These are phyloP conservation scores for Octodonta nipae DNA, from an alignment of 2,888 invertebrate genomes.

Conservation along the genomic window DNA sequence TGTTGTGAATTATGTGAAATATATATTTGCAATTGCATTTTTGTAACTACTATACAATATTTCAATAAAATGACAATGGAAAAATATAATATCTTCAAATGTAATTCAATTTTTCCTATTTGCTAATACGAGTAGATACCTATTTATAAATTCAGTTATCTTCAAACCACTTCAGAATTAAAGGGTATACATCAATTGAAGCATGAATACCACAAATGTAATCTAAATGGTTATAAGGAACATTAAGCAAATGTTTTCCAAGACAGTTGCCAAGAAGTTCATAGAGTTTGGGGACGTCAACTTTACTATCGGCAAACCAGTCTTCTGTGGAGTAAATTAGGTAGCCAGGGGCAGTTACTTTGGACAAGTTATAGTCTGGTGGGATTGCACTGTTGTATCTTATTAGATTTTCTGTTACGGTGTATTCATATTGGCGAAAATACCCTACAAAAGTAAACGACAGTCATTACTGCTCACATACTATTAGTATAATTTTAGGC, in stretches of 20 bases:
- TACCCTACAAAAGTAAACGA: conserved; percentile 18
- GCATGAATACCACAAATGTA: conserved; percentile 28
- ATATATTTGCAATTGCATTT: too few relatives aligned
- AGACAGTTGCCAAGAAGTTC: conserved; percentile 26
- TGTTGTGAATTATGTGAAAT: too few relatives aligned
- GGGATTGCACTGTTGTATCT: conserved; percentile 29
- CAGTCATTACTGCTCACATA: too few relatives aligned
- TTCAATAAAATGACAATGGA: too few relatives aligned
- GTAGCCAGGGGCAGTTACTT: conserved; percentile 34
- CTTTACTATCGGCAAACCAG: conserved; percentile 34
- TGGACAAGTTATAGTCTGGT: conserved; percentile 33
- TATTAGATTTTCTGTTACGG: conserved; percentile 22
- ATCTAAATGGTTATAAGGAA: conserved; percentile 29
- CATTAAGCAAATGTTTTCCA: conserved; percentile 23
- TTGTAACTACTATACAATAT: too few relatives aligned
- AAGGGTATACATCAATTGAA: conserved; percentile 21
- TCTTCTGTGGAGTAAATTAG: conserved; percentile 39
- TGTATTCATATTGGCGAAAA: conserved; percentile 43
- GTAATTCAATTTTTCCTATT: too few relatives aligned
- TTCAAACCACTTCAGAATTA: conserved; percentile 20
- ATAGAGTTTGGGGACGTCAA: conserved; percentile 17
- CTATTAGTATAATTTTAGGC: too few relatives aligned
- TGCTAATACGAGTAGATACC: too few relatives aligned
- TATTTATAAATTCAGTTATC: too few relatives aligned
- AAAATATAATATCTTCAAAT: too few relatives aligned